Evolutionary conservation across 2,797 vertebrate genomes (phyloP), one percentile per base, ranked within the genome.

Genomic region (Sebastes cheni): DNA sequence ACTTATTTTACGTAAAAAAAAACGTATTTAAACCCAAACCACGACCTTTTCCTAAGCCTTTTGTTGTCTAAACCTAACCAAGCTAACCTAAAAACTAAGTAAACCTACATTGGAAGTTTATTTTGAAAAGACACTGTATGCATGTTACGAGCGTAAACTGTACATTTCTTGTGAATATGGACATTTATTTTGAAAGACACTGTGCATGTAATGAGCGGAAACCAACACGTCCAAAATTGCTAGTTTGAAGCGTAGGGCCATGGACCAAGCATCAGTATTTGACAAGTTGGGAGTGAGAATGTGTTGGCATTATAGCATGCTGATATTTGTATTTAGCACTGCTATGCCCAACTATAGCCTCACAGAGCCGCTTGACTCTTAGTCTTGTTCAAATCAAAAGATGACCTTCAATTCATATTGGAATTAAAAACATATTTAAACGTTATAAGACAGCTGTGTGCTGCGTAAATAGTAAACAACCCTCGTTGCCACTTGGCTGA

Each of bases 401-500:
- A 52, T 72, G 58, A 80, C 71, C 66, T 64, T 82, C 27, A 70
- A 67, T 46, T 69, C 14, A 13, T 30, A 22, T 58, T 66, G n/a
- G 29, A 69, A 77, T 72, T 30, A 30, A 72, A 69, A 65, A 22
- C 52, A 23, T 23, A 23, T 56, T 74, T 20, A 39, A 69, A 39
- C 54, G 14, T 54, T 52, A 23, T 18, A 29, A 60, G 16, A 72
- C 30, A 64, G 59, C 59, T 69, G 55, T 1, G 30, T 55, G 50
- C 23, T 70, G 39, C 55, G 69, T 72, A 70, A 74, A 80, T 56
- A 56, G 16, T 72, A 73, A 83, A 64, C 72, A 73, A 16, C 34
- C 5, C 16, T 64, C 30, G 50, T 74, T 68, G 52, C 18, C 8
- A 74, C 52, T 75, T 56, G 14, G 6, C 46, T 72, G 22, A 67